Conservation (phyloP, 2,797 vertebrate species). For the Meriones psammophilus region DNA sequence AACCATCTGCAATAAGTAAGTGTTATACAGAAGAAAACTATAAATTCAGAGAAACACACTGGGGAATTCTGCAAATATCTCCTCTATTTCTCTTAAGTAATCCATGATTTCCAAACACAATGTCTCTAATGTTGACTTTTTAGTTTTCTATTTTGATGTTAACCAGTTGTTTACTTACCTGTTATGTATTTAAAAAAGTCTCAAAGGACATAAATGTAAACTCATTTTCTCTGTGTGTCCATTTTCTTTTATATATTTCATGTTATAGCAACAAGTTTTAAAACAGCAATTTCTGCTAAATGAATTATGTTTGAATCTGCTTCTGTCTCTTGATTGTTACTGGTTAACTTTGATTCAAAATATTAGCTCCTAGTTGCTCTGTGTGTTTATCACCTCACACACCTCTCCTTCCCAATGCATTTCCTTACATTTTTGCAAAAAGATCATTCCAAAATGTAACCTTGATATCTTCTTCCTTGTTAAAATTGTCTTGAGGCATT, state of each 20-base stretch:
- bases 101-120: constrained; percentile 26
- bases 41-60: constrained; percentile 17
- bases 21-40: not conserved
- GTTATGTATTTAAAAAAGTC: not conserved
- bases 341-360: constrained; percentile 8
- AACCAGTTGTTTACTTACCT: not conserved
- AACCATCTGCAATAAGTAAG: constrained; percentile 18
- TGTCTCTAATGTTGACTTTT: not conserved
- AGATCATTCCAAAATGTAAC: constrained; percentile 35
- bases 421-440: constrained; percentile 15
- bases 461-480: constrained; percentile 33
- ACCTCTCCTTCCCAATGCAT: not conserved
- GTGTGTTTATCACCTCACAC: constrained; percentile 13
- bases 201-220: constrained; percentile 46
- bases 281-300: constrained; percentile 54
- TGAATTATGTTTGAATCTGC: constrained; percentile 54
- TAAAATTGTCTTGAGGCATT: constrained; percentile 47
- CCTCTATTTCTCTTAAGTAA: constrained; percentile 21
- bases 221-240: constrained; percentile 4
- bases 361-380: constrained; percentile 44
- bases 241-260: constrained; percentile 54
- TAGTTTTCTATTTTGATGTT: not conserved
- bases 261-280: constrained; percentile 51
- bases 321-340: constrained; percentile 33
- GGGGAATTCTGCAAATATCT: constrained; percentile 7